These are phyloP conservation scores for Nothocercus julius DNA, from an alignment of 2,113 vertebrate genomes.

Conservation along the genomic window DNA sequence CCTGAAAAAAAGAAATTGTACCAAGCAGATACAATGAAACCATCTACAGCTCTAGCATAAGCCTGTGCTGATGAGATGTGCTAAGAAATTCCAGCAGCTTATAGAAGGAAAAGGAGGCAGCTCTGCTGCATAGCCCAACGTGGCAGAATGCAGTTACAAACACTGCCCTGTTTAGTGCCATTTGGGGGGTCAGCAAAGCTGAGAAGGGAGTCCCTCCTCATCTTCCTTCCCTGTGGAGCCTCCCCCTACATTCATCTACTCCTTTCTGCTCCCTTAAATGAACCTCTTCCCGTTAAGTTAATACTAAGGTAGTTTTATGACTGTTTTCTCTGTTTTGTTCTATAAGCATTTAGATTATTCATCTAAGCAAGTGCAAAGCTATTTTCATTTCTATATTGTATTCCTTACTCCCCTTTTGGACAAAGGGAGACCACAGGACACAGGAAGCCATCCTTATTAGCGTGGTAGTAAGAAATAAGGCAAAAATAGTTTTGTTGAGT, in stretches of 20 bases:
- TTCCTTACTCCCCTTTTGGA: background rate
- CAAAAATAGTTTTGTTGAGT: constrained; percentile 4
- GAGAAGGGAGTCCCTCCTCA: background rate
- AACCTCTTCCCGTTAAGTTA: background rate
- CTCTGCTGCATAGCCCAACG: background rate
- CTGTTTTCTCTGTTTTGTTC: background rate
- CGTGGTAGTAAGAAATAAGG: background rate
- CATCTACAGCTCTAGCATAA: background rate
- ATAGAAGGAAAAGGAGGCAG: background rate
- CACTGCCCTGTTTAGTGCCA: background rate
- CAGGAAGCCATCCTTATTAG: background rate
- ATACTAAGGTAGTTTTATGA: background rate
- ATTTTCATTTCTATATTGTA: background rate
- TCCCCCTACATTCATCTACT: rapidly evolving
- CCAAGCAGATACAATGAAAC: background rate
- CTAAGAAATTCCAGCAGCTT: background rate
- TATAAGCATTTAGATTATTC: background rate
- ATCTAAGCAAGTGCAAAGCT: background rate
- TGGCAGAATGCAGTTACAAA: background rate
- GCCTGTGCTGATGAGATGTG: background rate
- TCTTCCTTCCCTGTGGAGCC: background rate
- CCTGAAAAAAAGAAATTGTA: background rate
- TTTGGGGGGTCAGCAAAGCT: background rate
- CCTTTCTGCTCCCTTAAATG: background rate
- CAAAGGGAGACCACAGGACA: constrained; percentile 1